Conservation (phyloP, 1,140 invertebrate species). For the Achroia grisella region DNA sequence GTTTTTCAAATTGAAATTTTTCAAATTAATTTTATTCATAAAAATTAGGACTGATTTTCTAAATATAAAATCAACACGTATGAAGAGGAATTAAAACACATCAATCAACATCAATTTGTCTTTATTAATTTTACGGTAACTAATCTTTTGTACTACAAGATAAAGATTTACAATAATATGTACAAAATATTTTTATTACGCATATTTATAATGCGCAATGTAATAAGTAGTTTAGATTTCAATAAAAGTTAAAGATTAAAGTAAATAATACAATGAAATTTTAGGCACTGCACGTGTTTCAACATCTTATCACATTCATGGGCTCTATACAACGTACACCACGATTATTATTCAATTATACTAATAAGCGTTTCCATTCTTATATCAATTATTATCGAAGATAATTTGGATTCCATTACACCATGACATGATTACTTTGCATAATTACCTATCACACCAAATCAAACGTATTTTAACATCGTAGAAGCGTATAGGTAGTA, state of each 20-base stretch:
- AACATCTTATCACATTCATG: conserved; percentile 64
- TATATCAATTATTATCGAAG: conserved; percentile 61
- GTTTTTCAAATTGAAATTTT: too few species aligned
- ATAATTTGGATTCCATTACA: conserved; percentile 20
- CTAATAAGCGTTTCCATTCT: conserved; percentile 69
- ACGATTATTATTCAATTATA: conserved; percentile 45
- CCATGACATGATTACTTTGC: not conserved
- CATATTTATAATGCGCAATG: conserved; percentile 25
- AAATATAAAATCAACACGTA: too few species aligned
- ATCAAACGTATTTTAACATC: conserved; percentile 8
- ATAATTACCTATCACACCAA: not conserved
- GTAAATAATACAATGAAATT: conserved; percentile 56
- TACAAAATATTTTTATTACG: conserved; percentile 53
- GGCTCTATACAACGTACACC: conserved; percentile 45
- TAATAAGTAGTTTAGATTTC: conserved; percentile 48
- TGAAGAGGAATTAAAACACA: conserved; percentile 24
- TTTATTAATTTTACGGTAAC: conserved; percentile 64
- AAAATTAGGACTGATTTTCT: too few species aligned
- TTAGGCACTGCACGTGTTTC: conserved; percentile 65
- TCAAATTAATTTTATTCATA: too few species aligned
- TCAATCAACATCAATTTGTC: conserved; percentile 62
- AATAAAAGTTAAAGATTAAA: conserved; percentile 34
- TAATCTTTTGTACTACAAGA: conserved; percentile 69
- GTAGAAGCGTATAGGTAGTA: not conserved
- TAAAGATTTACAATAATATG: conserved; percentile 53